A percentile compares a stretch with the other conserved stretches of the same genome.
phyloP scores from a whole-genome alignment of 2,797 vertebrate species.

The Philypnodon macrostomus region DNA sequence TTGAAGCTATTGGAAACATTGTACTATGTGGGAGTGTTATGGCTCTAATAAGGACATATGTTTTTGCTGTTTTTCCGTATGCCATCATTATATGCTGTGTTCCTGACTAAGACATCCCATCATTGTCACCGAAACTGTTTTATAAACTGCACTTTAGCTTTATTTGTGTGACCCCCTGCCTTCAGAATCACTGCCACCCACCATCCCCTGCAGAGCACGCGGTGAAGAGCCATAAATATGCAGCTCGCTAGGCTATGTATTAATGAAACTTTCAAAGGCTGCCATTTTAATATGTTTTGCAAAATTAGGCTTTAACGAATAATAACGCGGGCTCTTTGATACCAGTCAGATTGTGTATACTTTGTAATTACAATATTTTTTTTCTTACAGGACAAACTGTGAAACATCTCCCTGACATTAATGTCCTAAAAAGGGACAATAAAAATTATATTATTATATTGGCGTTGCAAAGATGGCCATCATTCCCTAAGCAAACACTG shows the following conservation, averaged over 20 bases:
- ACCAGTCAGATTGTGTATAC: background rate
- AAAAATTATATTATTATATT: slow-evolving; percentile 32
- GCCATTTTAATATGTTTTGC: slow-evolving; percentile 13
- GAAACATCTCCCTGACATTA: slow-evolving; percentile 22
- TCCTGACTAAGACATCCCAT: slow-evolving; percentile 36
- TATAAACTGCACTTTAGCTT: slow-evolving; percentile 39
- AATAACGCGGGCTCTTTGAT: background rate
- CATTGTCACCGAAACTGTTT: slow-evolving; percentile 45
- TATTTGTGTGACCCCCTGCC: slow-evolving; percentile 45
- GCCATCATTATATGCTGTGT: slow-evolving; percentile 43
- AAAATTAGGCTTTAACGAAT: slow-evolving; percentile 17
- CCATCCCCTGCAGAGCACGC: slow-evolving; percentile 37
- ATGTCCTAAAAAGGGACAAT: slow-evolving; percentile 39
- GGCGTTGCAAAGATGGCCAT: slow-evolving; percentile 44
- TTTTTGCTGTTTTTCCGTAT: slow-evolving; percentile 41
- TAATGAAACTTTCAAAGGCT: slow-evolving; percentile 4
- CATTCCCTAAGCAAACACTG: slow-evolving; percentile 30
- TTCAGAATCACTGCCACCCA: slow-evolving; percentile 26
- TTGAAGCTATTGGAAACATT: slow-evolving; percentile 2
- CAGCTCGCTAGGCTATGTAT: slow-evolving; percentile 24
- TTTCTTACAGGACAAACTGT: background rate
- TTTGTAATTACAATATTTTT: background rate
- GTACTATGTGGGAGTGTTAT: slow-evolving; percentile 21
- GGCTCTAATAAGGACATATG: slow-evolving; percentile 37
- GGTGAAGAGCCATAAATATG: slow-evolving; percentile 45